Conservation (phyloP, 2,888 invertebrate genomes). For the Druceiella hillmani region DNA sequence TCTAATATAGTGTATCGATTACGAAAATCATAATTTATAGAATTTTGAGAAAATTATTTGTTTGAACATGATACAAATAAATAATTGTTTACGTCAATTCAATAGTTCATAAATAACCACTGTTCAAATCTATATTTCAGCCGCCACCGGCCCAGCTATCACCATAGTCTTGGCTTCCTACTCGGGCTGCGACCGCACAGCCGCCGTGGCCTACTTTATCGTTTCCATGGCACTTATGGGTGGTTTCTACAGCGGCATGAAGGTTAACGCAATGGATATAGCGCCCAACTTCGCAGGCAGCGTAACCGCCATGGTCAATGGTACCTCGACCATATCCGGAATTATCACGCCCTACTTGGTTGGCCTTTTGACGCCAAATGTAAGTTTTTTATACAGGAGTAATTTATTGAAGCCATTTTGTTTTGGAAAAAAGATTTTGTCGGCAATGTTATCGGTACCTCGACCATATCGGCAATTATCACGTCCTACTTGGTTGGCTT, state of each 20-base stretch:
- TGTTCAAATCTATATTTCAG: too few relatives aligned
- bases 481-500: conserved; percentile 58
- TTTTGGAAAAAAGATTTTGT: too few relatives aligned
- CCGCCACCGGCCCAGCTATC: conserved; percentile 56
- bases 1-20: too few relatives aligned
- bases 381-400: too few relatives aligned
- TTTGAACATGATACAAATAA: too few relatives aligned
- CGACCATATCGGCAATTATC: conserved; percentile 59
- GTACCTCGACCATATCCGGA: conserved; percentile 56
- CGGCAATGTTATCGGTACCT: conserved; percentile 61
- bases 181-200: conserved; percentile 50
- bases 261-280: conserved; percentile 60
- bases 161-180: conserved; percentile 59
- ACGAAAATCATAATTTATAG: too few relatives aligned
- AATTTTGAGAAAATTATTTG: too few relatives aligned
- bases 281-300: conserved; percentile 61
- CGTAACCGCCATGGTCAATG: conserved; percentile 59
- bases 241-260: conserved; percentile 62
- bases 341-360: conserved; percentile 56
- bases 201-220: conserved; percentile 52
- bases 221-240: conserved; percentile 62
- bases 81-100: conserved; percentile 1
- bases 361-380: conserved; percentile 55
- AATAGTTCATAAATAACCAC: conserved; percentile 4
- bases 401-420: too few relatives aligned